phyloP scores from a whole-genome alignment of 1,140 invertebrate genomes.

The Spodoptera litura region DNA sequence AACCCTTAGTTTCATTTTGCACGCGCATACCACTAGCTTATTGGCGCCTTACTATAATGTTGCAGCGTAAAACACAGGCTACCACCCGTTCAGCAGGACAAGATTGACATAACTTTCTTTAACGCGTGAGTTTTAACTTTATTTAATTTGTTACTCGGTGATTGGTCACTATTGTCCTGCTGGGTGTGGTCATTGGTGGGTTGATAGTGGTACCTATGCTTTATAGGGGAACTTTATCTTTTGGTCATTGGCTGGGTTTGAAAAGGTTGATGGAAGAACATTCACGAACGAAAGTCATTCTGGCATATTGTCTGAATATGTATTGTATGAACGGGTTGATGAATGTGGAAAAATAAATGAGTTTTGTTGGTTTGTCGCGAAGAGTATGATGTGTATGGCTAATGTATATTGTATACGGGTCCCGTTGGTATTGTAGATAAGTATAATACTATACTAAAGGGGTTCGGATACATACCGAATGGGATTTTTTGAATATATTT shows the following conservation, averaged over 20 bases:
- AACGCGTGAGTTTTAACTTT: conserved; percentile 19
- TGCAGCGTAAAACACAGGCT: conserved; percentile 13
- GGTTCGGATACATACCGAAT: no score
- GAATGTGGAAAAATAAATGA: no score
- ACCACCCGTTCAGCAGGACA: conserved; percentile 20
- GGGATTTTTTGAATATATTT: no score
- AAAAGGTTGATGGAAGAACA: no score
- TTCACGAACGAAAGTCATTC: no score
- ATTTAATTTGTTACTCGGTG: conserved; percentile 3
- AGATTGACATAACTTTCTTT: conserved; percentile 22
- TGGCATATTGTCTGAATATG: no score
- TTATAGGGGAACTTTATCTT: background rate
- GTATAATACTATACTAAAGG: no score
- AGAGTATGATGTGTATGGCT: no score
- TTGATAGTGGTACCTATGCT: background rate
- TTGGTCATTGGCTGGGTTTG: background rate
- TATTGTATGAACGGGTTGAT: no score
- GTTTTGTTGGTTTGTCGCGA: no score
- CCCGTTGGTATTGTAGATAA: background rate
- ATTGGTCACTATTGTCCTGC: conserved; percentile 32
- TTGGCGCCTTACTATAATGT: conserved; percentile 2
- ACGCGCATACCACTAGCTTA: background rate
- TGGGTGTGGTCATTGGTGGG: conserved; percentile 5
- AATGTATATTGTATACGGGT: no score
- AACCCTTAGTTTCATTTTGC: background rate